Evolutionary conservation across 1,140 invertebrate genomes (phyloP), one percentile per base, ranked within the genome.

Genomic region (Propsilocerus akamusi): DNA sequence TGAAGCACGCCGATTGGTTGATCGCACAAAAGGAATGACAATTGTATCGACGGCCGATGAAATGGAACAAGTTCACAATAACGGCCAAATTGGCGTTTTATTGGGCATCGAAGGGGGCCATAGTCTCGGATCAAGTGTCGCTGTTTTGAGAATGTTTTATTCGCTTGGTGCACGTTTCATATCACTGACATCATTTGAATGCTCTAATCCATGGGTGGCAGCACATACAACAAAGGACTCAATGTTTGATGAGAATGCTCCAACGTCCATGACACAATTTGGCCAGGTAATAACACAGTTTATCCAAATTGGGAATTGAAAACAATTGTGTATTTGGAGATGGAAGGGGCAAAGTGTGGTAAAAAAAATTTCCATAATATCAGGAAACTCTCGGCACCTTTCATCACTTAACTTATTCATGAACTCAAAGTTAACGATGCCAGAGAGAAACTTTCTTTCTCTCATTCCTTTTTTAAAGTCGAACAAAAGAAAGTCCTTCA

Each of bases 31-130:
- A 46, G 37, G 41, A 17, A 59, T 65, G 56, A 57, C 62, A 34
- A 62, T 66, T 50, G 62, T 64, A 12, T 59, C 62, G 26, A 62
- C 61, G 2, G 63, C 63, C 10, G 63, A 64, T 37, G 63, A 78
- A 58, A 73, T 86, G 52, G 68, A 72, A 49, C 68, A 75, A 52
- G 76, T 76, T 1, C 79, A 81, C 55, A 60, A 65, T 5, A 65
- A 65, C 4, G 75, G 76, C 17, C 74, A 74, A 54, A 76, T 83
- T 54, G 80, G 75, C 5, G 80, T 79, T 51, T 58, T 83, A 49
- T 75, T 83, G 53, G 80, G 80, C 2, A 67, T 83, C n/a, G 78
- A 80, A 59, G 80, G 81, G 20, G 81, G 82, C 11, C 82, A 85
- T 59, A 74, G 76, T 24, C 71, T 85, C 49, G 81, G 81, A 51